Conservation (phyloP, 2,797 vertebrate genomes). For the Smutsia temminckii region DNA sequence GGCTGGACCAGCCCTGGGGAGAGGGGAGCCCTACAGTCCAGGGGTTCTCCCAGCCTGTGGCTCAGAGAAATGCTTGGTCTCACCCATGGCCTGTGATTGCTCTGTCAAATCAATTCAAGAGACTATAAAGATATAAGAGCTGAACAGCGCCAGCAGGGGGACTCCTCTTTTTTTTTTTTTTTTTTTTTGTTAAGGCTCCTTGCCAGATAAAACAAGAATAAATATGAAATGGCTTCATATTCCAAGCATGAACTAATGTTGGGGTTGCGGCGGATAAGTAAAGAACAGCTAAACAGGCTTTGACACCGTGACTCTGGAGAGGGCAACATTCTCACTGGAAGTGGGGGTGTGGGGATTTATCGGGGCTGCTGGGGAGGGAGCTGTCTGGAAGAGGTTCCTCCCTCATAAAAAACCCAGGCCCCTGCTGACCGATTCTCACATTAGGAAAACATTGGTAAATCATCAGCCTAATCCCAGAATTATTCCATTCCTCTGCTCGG, state of each 20-base stretch:
- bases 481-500: constrained; percentile 19
- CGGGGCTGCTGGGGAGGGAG: not conserved
- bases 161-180: constrained; percentile 55
- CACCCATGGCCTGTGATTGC: constrained; percentile 68
- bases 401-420: constrained; percentile 48
- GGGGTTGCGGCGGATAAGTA: constrained; percentile 73
- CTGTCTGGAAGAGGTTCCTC: constrained; percentile 53
- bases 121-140: constrained; percentile 77
- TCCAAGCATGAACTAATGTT: constrained; percentile 77
- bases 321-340: not conserved
- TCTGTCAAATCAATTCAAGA: constrained; percentile 81
- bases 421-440: constrained; percentile 55
- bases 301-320: not conserved
- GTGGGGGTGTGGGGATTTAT: constrained; percentile 54
- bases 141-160: constrained; percentile 72
- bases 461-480: constrained; percentile 32
- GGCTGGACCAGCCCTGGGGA: not conserved
- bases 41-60: constrained; percentile 36
- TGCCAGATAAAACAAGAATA: constrained; percentile 83
- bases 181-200: constrained; percentile 60
- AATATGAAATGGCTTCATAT: constrained; percentile 80
- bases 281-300: constrained; percentile 51
- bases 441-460: constrained; percentile 67
- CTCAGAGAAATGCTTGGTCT: constrained; percentile 69
- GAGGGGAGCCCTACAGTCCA: constrained; percentile 13